Percentiles rank a stretch among this genome's conserved stretches.
phyloP scores from a whole-genome alignment of 2,797 vertebrate genomes.

The Streptopelia turtur region DNA sequence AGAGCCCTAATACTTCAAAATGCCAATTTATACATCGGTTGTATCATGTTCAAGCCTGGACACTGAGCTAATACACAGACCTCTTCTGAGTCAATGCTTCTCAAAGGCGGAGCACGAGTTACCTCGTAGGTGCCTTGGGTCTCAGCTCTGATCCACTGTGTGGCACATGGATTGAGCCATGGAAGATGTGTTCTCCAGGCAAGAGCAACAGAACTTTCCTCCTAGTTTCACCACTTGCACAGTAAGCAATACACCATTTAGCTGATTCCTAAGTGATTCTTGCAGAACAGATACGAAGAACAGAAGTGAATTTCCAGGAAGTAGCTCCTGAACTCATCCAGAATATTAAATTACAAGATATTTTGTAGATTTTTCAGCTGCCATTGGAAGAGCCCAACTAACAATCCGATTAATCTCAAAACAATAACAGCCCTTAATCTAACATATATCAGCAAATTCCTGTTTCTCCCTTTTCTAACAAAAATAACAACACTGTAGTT shows the following conservation, averaged over 20 bases:
- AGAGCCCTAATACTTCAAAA: not conserved
- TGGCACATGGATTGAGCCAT: not conserved
- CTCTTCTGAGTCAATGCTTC: not conserved
- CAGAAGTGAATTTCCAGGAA: not conserved
- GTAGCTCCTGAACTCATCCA: conserved; percentile 29
- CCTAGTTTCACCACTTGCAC: not conserved
- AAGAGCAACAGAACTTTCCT: not conserved
- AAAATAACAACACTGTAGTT: conserved; percentile 80
- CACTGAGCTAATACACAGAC: not conserved
- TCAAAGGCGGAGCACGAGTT: not conserved
- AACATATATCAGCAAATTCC: conserved; percentile 81
- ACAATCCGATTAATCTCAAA: conserved; percentile 75
- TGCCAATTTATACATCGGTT: not conserved
- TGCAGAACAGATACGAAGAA: not conserved
- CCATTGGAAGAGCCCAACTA: conserved; percentile 56
- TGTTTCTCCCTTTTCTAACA: conserved; percentile 80
- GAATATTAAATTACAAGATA: conserved; percentile 51
- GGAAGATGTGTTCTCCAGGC: not conserved
- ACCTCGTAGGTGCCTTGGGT: not conserved
- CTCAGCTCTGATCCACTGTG: not conserved
- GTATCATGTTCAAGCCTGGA: not conserved
- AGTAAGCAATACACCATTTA: not conserved
- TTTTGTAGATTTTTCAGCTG: conserved; percentile 35
- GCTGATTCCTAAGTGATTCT: not conserved
- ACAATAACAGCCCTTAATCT: conserved; percentile 78